Evolutionary conservation across 1,140 invertebrate genomes (phyloP).

Genomic region (Lanistes nyassanus): DNA sequence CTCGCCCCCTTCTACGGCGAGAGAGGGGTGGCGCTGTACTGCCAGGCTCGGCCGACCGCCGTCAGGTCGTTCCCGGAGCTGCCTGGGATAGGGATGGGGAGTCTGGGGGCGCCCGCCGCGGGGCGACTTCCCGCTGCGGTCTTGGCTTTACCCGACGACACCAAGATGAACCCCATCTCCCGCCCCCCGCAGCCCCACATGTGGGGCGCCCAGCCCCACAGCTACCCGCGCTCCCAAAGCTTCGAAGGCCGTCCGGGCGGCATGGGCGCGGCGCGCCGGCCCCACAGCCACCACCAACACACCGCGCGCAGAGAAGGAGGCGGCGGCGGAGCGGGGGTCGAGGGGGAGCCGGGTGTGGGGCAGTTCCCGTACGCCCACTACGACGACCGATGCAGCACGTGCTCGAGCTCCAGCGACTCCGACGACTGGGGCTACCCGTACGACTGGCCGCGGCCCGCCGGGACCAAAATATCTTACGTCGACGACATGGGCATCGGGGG

Average conservation of each 20-base stretch:
- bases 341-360: slow-evolving; percentile 16
- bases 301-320: slow-evolving; percentile 5
- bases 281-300: neutral
- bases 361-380: slow-evolving; percentile 29
- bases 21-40: slow-evolving; percentile 20
- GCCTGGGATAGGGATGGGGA: slow-evolving; percentile 18
- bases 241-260: slow-evolving; percentile 53
- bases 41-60: slow-evolving; percentile 30
- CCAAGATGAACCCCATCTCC: slow-evolving; percentile 61
- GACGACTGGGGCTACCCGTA: slow-evolving; percentile 57
- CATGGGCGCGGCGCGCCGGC: neutral
- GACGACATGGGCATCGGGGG: slow-evolving; percentile 58
- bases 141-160: slow-evolving; percentile 50
- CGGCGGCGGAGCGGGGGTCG: neutral
- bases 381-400: slow-evolving; percentile 60
- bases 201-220: slow-evolving; percentile 27
- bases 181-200: slow-evolving; percentile 37
- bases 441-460: slow-evolving; percentile 36
- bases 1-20: slow-evolving; percentile 20
- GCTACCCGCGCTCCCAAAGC: slow-evolving; percentile 58
- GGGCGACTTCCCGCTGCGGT: slow-evolving; percentile 27
- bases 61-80: slow-evolving; percentile 49
- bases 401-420: slow-evolving; percentile 60
- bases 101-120: slow-evolving; percentile 13
- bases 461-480: slow-evolving; percentile 58